Percentiles rank a stretch among this genome's conserved stretches.
Evolutionary conservation across 2,113 vertebrate species (phyloP).

Genomic region (Xyrauchen texanus): DNA sequence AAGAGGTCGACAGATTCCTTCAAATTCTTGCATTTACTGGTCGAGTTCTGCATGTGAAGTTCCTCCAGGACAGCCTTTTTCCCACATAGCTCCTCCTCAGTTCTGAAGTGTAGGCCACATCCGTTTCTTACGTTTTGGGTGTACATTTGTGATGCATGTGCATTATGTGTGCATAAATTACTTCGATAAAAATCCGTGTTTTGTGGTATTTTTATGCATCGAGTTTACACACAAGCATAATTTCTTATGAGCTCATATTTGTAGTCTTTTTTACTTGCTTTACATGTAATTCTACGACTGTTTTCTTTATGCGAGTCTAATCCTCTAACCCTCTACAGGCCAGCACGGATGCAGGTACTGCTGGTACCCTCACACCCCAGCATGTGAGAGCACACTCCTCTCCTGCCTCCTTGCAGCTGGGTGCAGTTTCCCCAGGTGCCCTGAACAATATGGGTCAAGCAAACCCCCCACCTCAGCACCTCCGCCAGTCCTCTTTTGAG

Average conservation of each 20-base stretch:
- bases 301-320: neutral
- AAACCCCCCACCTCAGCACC: conserved; percentile 82
- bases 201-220: too few species aligned
- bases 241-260: too few species aligned
- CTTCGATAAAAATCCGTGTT: too few species aligned
- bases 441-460: conserved; percentile 80
- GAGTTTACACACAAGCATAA: too few species aligned
- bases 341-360: conserved; percentile 91
- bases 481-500: conserved; percentile 97
- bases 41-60: neutral
- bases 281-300: neutral
- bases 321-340: conserved; percentile 71
- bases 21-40: too few species aligned
- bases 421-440: conserved; percentile 82
- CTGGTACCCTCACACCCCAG: conserved; percentile 87
- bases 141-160: too few species aligned
- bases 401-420: conserved; percentile 91
- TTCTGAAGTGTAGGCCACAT: conserved; percentile 25
- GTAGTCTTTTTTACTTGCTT: neutral
- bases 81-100: conserved; percentile 12
- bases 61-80: conserved; percentile 40
- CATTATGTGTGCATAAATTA: too few species aligned
- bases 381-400: conserved; percentile 96
- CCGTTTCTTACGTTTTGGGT: conserved; percentile 26
- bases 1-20: too few species aligned